A percentile compares a stretch with the other conserved stretches of the same genome.
Conservation (phyloP, 2,888 invertebrate species). For the Nephrotoma flavescens region DNA sequence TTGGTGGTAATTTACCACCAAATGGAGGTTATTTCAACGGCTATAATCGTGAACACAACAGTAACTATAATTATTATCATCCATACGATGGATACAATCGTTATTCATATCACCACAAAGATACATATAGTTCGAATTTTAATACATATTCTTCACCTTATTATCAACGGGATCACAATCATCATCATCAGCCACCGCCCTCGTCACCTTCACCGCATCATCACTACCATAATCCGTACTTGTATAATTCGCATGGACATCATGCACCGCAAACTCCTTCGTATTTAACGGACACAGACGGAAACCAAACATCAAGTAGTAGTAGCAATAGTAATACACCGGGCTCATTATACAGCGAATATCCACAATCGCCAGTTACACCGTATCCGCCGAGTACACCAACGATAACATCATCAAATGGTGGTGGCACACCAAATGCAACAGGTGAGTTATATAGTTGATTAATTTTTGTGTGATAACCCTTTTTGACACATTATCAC, state of each 20-base stretch:
- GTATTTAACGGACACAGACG: background rate
- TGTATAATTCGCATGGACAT: background rate
- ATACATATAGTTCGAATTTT: background rate
- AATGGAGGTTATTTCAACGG: background rate
- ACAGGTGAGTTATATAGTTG: background rate
- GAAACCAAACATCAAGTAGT: background rate
- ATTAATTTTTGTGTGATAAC: background rate
- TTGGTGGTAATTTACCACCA: background rate
- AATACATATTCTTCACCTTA: background rate
- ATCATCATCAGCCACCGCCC: background rate
- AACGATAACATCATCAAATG: background rate
- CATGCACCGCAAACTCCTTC: background rate
- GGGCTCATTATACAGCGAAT: background rate
- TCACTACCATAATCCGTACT: background rate
- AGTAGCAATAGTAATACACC: background rate
- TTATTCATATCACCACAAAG: slow-evolving; percentile 2
- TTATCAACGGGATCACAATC: background rate
- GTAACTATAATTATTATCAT: background rate
- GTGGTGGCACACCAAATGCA: background rate
- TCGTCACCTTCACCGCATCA: background rate
- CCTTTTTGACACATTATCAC: background rate
- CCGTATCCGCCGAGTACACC: background rate
- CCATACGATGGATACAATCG: background rate
- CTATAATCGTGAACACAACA: background rate
- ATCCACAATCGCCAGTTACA: background rate